Evolutionary conservation across 2,113 vertebrate species (phyloP), one percentile per base, ranked within the genome.

Genomic region (Rhinoptilus africanus): DNA sequence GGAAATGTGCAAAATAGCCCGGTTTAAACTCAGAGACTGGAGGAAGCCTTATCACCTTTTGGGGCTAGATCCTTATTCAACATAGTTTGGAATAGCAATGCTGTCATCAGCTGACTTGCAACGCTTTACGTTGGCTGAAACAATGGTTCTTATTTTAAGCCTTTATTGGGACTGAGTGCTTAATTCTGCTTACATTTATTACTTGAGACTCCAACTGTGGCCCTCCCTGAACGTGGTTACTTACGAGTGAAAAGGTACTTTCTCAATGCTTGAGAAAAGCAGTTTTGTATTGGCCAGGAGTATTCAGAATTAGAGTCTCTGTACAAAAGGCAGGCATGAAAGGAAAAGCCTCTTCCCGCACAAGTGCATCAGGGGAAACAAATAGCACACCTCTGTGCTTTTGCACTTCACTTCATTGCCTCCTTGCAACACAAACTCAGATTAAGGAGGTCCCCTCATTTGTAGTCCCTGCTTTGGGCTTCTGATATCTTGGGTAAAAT

Each of bases 81-180:
- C 8, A 0, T 1, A 57, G 8, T 10, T 1, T 76, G 35, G n/a
- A 89, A 64, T 6, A 73, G 13, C 26, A 75, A 19, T 30, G 15
- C 23, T 63, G 20, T 26, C 14, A 8, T 64, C 30, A 87, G 26
- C 19, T 0, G 0, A n/a, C 19, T 72, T 32, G 39, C 2, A 41
- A 47, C 6, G 5, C 48, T 95, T 73, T n/a, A 41, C 20, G 5
- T 2, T 23, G 21, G 4, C 23, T 82, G 57, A 87, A 71, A 20
- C 13, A 57, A 10, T 14, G 7, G 22, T 22, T 51, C 30, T 80
- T 85, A n/a, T 45, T 76, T 82, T 81, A 89, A 64, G 20, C 6
- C 23, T 34, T 69, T 82, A n/a, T 26, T 37, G 18, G n/a, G 27
- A 64, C 15, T 50, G 41, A 47, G 17, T 14, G 12, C 14, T 92